Evolutionary conservation across 2,797 vertebrate species (phyloP).

Genomic region (Eurystomus glaucurus): DNA sequence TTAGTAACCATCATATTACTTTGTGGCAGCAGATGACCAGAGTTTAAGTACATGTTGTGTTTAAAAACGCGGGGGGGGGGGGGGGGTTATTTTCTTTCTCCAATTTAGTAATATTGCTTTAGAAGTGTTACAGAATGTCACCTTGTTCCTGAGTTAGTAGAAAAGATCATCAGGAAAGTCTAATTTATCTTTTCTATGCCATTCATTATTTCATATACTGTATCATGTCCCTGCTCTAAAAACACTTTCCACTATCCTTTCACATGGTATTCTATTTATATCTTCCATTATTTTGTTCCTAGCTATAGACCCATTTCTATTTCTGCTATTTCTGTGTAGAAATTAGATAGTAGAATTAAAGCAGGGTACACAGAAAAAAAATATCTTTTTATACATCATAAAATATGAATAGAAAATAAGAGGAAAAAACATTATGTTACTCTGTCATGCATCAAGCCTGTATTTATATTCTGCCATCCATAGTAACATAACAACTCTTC

Average conservation of each 20-base stretch:
- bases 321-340: conserved; percentile 12
- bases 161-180: conserved; percentile 4
- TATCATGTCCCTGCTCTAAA: neutral
- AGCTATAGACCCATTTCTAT: neutral
- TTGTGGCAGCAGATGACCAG: neutral
- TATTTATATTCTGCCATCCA: neutral
- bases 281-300: conserved; percentile 19
- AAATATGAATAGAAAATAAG: conserved; percentile 20
- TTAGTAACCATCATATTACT: neutral
- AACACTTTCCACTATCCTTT: conserved; percentile 12
- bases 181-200: neutral
- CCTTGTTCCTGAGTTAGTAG: neutral
- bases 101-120: neutral
- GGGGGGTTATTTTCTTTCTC: too few species aligned
- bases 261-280: neutral
- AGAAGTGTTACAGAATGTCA: conserved; percentile 19
- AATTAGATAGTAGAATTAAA: conserved; percentile 48
- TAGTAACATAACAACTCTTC: neutral
- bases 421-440: neutral
- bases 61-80: too few species aligned
- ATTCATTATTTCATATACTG: conserved; percentile 9
- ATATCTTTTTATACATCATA: neutral
- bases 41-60: neutral
- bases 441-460: neutral
- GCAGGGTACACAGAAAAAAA: neutral